Conservation (phyloP, 2,888 invertebrate genomes). For the Teinopalpus imperialis region DNA sequence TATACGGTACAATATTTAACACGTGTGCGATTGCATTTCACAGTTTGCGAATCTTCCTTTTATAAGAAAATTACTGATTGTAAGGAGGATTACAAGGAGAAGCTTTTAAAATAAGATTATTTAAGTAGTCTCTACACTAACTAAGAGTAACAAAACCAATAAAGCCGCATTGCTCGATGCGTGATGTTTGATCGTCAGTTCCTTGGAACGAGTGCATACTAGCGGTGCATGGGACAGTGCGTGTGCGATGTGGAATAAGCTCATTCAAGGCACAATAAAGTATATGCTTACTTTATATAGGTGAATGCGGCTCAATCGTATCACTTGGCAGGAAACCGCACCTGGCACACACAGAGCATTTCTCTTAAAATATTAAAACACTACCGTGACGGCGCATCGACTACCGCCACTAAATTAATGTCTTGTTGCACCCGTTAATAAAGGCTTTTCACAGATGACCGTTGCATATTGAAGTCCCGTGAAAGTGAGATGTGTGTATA, state of each 20-base stretch:
- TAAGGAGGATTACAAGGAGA: too few relatives aligned
- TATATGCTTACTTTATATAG: slow-evolving; percentile 77
- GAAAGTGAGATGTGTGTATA: too few relatives aligned
- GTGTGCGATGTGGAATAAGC: slow-evolving; percentile 33
- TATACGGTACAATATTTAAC: too few relatives aligned
- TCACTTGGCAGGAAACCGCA: slow-evolving; percentile 79
- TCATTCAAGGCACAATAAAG: slow-evolving; percentile 33
- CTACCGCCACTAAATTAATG: slow-evolving; percentile 6
- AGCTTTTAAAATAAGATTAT: too few relatives aligned
- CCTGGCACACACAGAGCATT: slow-evolving; percentile 71
- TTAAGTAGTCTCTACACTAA: too few relatives aligned
- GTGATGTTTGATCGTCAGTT: not conserved
- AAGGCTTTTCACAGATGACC: not conserved
- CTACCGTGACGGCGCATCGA: not conserved
- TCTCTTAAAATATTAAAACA: slow-evolving; percentile 27
- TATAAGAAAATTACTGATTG: too few relatives aligned
- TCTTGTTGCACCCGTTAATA: slow-evolving; percentile 5
- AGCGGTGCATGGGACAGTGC: slow-evolving; percentile 11
- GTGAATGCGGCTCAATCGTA: slow-evolving; percentile 77
- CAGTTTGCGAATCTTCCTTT: too few relatives aligned
- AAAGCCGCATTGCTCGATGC: slow-evolving; percentile 16
- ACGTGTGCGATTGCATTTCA: too few relatives aligned
- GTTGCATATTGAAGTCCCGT: not conserved
- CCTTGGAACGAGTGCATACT: slow-evolving; percentile 16
- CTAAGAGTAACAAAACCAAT: slow-evolving; percentile 6